Percentiles rank a stretch among this genome's conserved stretches.
Evolutionary conservation across 2,113 vertebrate genomes (phyloP).

Genomic region (Oreochromis spilurus): DNA sequence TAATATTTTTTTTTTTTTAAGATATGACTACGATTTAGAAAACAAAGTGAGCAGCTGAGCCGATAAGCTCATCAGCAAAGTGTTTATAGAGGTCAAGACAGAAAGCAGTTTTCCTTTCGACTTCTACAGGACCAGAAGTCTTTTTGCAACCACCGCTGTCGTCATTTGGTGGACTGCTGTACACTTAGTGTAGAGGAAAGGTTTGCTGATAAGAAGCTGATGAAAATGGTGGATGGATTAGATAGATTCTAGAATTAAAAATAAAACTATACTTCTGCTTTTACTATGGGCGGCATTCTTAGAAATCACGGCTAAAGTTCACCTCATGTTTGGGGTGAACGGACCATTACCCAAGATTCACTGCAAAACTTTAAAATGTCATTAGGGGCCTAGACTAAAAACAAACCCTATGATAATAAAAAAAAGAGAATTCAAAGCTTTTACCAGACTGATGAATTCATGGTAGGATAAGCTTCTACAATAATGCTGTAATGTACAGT

Average conservation of each 20-base stretch:
- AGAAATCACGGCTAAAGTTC: not conserved
- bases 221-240: not conserved
- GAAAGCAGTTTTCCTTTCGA: not conserved
- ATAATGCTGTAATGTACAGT: not conserved
- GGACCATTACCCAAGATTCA: not conserved
- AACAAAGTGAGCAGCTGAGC: not conserved
- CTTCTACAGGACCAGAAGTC: not conserved
- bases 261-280: not conserved
- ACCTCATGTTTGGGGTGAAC: not conserved
- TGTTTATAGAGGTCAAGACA: too few species aligned
- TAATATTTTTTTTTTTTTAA: not conserved
- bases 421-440: not conserved
- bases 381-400: not conserved
- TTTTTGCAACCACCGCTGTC: not conserved
- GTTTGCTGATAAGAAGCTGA: not conserved
- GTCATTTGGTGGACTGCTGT: not conserved
- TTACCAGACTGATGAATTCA: not conserved
- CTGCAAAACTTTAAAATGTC: not conserved
- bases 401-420: not conserved
- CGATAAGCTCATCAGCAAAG: not conserved
- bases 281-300: not conserved
- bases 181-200: not conserved
- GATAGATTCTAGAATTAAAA: not conserved
- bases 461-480: not conserved
- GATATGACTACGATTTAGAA: not conserved